Evolutionary conservation across 2,888 invertebrate genomes (phyloP), one percentile per base, ranked within the genome.

Genomic region (Candidula unifasciata): DNA sequence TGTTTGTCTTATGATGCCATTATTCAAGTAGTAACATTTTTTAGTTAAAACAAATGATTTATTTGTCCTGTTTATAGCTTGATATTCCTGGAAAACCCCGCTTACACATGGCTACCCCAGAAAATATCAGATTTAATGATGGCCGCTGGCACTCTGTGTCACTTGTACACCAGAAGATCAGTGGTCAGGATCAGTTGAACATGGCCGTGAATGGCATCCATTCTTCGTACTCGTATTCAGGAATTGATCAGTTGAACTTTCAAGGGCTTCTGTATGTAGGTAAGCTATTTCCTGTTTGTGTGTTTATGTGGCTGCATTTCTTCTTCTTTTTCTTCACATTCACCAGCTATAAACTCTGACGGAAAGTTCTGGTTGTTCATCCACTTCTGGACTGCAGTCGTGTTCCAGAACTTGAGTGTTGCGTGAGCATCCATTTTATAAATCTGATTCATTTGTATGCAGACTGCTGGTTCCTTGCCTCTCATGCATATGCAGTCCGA

Each of bases 101-200:
- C 2, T 27, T 87, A 21, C 60, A 76, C 1, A 79, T 74, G 24
- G 8, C 54, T 2, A 64, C 88, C 79, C 66, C 85, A 82, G 52
- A 87, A 71, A 27, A 71, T 30, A 21, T 10, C n/a, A 86, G 44
- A 71, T 85, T 91, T 37, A 90, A 91, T 66, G 91, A 92, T 80
- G 90, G 92, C 77, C 77, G 87, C 60, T 92, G 92, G 92, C 92
- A 92, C 85, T 86, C 86, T 13, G 91, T 92, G 3, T 86, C 76
- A 81, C 88, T 87, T 79, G 87, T 13, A 64, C 87, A 73, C n/a
- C 84, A 89, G 18, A 80, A 77, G 18, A 76, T 74, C 3, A 86
- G 83, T 24, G 89, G 88, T 21, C 87, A 88, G 18, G 85, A 88
- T 24, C 90, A 89, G 81, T 87, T 89, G 69, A 86, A 80, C 21